These are phyloP conservation scores for Myotis findleyi DNA, from an alignment of 2,797 vertebrate genomes.

Conservation along the genomic window DNA sequence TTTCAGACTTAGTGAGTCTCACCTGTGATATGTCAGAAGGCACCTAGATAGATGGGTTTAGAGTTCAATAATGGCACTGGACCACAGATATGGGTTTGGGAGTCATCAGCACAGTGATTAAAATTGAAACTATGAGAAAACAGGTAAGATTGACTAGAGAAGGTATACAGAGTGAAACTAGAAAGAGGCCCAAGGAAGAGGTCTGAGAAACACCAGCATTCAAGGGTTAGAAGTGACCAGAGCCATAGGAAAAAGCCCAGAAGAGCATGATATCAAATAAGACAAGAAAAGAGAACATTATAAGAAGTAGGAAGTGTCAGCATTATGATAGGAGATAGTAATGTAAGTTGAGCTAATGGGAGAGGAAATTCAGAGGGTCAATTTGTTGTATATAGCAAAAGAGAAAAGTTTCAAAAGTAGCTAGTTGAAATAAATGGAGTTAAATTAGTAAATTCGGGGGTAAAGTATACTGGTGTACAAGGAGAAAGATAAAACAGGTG, in stretches of 20 bases:
- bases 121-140: not conserved
- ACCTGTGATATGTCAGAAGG: not conserved
- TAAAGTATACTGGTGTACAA: not conserved
- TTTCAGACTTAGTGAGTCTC: not conserved
- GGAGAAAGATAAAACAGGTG: not conserved
- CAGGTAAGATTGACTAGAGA: not conserved
- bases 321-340: not conserved
- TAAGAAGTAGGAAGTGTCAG: not conserved
- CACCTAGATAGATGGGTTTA: not conserved
- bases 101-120: not conserved
- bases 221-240: not conserved
- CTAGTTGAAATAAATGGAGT: not conserved
- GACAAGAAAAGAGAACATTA: not conserved
- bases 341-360: not conserved
- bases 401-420: not conserved
- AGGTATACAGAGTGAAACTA: not conserved
- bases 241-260: not conserved
- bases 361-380: not conserved
- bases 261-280: not conserved
- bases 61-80: not conserved
- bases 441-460: not conserved
- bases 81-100: not conserved
- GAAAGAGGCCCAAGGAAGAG: not conserved
- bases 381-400: not conserved
- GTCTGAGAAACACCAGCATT: not conserved